phyloP scores from a whole-genome alignment of 2,888 invertebrate genomes.

The Phengaris alcon region DNA sequence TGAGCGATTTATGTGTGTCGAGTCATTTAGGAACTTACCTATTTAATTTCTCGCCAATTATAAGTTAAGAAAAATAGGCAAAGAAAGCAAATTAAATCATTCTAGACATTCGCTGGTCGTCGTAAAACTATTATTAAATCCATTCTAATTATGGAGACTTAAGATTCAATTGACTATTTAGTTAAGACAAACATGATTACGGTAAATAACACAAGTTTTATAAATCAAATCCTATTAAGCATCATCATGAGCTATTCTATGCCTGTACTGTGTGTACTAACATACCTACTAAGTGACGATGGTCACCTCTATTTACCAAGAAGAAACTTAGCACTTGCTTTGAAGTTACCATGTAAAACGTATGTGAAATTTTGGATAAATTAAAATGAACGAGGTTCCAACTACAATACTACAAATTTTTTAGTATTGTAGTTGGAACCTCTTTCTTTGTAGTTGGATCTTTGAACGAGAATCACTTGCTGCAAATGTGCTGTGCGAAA shows the following conservation, averaged over 20 bases:
- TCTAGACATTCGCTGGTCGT: slow-evolving; percentile 48
- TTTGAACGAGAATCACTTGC: neutral
- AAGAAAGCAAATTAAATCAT: slow-evolving; percentile 45
- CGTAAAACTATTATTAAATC: slow-evolving; percentile 40
- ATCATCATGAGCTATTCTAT: neutral
- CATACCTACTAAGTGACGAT: neutral
- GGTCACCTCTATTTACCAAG: neutral
- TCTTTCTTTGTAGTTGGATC: no score
- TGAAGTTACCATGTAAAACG: neutral
- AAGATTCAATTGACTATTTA: neutral
- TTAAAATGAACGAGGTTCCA: neutral
- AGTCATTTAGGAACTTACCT: neutral
- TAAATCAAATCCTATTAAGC: neutral
- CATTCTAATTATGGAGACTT: neutral
- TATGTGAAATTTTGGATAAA: slow-evolving; percentile 5
- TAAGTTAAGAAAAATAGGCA: slow-evolving; percentile 15
- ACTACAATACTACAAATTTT: neutral
- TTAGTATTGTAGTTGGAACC: no score
- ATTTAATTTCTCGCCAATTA: slow-evolving; percentile 27
- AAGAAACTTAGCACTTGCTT: neutral
- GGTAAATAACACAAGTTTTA: no score
- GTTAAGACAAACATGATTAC: neutral
- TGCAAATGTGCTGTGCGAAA: slow-evolving; percentile 1
- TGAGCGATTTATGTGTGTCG: slow-evolving; percentile 16
- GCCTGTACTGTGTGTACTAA: no score